These are phyloP conservation scores for Megaceryle torquata DNA, from an alignment of 2,113 vertebrate genomes.

Conservation along the genomic window DNA sequence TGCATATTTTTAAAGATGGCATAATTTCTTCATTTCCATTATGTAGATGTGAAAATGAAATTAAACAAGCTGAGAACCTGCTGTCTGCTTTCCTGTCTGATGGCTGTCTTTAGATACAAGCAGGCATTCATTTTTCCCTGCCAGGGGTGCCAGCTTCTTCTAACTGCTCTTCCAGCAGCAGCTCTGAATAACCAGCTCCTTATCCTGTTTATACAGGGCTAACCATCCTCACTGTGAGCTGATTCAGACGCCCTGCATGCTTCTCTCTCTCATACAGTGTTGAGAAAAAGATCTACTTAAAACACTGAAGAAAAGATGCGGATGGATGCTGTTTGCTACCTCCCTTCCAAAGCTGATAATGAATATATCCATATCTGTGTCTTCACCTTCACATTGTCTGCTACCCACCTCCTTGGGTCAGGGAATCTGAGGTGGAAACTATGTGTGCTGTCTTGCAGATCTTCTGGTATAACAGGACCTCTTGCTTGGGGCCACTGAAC, in stretches of 20 bases:
- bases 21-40: neutral
- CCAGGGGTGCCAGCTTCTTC: neutral
- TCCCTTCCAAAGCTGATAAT: neutral
- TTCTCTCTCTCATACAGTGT: rapidly evolving
- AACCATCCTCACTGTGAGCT: neutral
- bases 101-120: neutral
- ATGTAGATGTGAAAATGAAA: conserved; percentile 9
- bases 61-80: neutral
- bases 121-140: conserved; percentile 6
- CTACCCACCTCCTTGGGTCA: neutral
- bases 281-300: neutral
- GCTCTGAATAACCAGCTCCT: neutral
- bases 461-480: neutral
- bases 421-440: neutral
- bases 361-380: neutral
- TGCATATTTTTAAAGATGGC: neutral
- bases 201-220: neutral
- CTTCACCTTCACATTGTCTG: neutral
- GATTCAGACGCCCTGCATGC: neutral
- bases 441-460: neutral
- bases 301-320: neutral
- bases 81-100: neutral
- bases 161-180: neutral
- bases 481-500: neutral
- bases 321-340: neutral